A percentile compares a stretch with the other conserved stretches of the same genome.
Conservation (phyloP, 1,140 invertebrate species). For the Lethrus apterus region DNA sequence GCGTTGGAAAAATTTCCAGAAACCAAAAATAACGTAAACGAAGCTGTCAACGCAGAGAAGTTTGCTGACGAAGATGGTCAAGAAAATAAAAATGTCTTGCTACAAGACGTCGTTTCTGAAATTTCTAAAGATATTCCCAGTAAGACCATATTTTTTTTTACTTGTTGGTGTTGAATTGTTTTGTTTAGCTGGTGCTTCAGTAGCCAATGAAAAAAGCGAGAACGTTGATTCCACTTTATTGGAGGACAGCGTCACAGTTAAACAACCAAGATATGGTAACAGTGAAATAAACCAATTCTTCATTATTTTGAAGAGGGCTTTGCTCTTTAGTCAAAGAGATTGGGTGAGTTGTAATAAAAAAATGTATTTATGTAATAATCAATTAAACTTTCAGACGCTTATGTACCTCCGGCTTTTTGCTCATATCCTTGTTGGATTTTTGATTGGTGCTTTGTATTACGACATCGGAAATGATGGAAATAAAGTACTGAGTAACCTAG, state of each 20-base stretch:
- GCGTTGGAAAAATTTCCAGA: constrained; percentile 45
- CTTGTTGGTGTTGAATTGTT: constrained; percentile 6
- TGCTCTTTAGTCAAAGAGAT: constrained; percentile 74
- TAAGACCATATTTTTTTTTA: background rate
- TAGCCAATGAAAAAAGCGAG: constrained; percentile 54
- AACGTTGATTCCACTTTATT: constrained; percentile 60
- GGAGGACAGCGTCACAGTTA: constrained; percentile 45
- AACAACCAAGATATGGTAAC: constrained; percentile 65
- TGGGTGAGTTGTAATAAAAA: constrained; percentile 53
- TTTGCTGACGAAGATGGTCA: constrained; percentile 2
- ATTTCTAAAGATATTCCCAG: constrained; percentile 16
- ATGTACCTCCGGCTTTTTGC: constrained; percentile 91
- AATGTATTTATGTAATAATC: constrained; percentile 2
- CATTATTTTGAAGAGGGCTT: constrained; percentile 68
- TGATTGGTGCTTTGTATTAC: constrained; percentile 89
- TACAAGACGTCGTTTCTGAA: constrained; percentile 46
- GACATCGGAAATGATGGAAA: constrained; percentile 89
- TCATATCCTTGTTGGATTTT: constrained; percentile 81
- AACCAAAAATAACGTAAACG: constrained; percentile 18
- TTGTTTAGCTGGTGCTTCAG: constrained; percentile 46
- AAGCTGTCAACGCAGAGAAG: constrained; percentile 35
- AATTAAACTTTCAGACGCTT: constrained; percentile 64
- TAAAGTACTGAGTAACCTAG: constrained; percentile 92
- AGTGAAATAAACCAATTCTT: constrained; percentile 73
- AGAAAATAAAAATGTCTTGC: constrained; percentile 25